These are phyloP conservation scores for Lochmaea crataegi DNA, from an alignment of 2,888 invertebrate species.

Conservation along the genomic window DNA sequence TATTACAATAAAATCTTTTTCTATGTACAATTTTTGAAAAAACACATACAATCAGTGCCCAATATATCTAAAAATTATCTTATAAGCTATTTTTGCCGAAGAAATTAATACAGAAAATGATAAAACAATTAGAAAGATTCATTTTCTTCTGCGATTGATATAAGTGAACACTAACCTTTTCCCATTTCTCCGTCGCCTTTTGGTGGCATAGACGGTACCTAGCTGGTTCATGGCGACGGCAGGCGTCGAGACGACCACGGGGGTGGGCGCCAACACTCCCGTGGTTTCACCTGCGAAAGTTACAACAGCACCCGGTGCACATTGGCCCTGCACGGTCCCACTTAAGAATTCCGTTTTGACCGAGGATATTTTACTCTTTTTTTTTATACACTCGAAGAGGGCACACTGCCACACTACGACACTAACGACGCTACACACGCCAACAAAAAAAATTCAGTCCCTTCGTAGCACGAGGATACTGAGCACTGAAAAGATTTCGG, in stretches of 20 bases:
- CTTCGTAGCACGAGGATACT: conserved; percentile 50
- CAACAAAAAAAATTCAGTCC: conserved; percentile 38
- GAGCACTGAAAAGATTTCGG: conserved; percentile 44
- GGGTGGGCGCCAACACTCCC: conserved; percentile 57
- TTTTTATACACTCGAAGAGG: conserved; percentile 9
- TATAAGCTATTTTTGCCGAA: too few relatives aligned
- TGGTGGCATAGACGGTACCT: conserved; percentile 97
- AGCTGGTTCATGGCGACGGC: conserved; percentile 81
- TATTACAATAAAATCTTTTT: too few relatives aligned
- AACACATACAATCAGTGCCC: too few relatives aligned
- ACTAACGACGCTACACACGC: conserved; percentile 15
- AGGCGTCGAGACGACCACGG: conserved; percentile 54
- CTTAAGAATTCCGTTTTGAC: conserved; percentile 62
- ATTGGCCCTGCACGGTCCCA: conserved; percentile 60
- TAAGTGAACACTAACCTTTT: conserved; percentile 80
- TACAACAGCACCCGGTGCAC: conserved; percentile 60
- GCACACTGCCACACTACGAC: conserved; percentile 28
- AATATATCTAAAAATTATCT: too few relatives aligned
- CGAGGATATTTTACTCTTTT: conserved; percentile 4
- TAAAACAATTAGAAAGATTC: not conserved
- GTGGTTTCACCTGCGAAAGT: conserved; percentile 60
- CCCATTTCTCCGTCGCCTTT: conserved; percentile 92
- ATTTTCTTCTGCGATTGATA: too few relatives aligned
- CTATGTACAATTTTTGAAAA: too few relatives aligned
- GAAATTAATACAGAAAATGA: not conserved